phyloP scores from a whole-genome alignment of 2,888 invertebrate genomes.

The Pollenia angustigena region DNA sequence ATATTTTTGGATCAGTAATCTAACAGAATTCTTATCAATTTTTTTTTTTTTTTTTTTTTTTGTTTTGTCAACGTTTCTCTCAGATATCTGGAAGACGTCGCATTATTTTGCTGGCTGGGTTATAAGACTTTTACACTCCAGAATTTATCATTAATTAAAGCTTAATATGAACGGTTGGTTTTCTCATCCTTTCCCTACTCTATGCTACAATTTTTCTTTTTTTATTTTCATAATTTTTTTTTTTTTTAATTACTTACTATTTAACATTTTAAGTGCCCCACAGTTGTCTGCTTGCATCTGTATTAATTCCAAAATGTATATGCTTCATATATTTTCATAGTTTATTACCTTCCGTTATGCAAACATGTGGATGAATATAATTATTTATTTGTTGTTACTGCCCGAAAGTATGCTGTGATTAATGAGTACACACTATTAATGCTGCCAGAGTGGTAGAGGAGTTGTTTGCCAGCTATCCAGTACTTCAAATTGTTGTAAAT shows the following conservation, averaged over 20 bases:
- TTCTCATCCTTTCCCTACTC: too few species aligned
- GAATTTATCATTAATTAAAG: too few species aligned
- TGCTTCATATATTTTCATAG: conserved; percentile 18
- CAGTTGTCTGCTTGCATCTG: conserved; percentile 31
- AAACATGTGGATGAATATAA: conserved; percentile 52
- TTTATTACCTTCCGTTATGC: conserved; percentile 54
- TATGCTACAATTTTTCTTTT: too few species aligned
- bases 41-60: too few species aligned
- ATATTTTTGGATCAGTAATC: too few species aligned
- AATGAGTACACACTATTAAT: conserved; percentile 57
- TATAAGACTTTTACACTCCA: too few species aligned
- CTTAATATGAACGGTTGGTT: too few species aligned
- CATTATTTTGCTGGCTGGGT: too few species aligned
- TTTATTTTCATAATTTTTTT: not conserved
- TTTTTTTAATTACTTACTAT: conserved; percentile 11
- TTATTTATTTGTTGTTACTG: conserved; percentile 46
- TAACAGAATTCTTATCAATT: too few species aligned
- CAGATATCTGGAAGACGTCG: too few species aligned
- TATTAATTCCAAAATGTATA: conserved; percentile 28
- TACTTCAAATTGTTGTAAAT: conserved; percentile 10
- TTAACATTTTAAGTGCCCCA: not conserved
- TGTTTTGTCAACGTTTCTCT: too few species aligned
- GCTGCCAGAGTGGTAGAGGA: not conserved
- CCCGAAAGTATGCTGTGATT: conserved; percentile 66
- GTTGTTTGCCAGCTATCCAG: conserved; percentile 6